These are phyloP conservation scores for Tringa solitaria DNA, from an alignment of 2,113 vertebrate genomes.

Conservation along the genomic window DNA sequence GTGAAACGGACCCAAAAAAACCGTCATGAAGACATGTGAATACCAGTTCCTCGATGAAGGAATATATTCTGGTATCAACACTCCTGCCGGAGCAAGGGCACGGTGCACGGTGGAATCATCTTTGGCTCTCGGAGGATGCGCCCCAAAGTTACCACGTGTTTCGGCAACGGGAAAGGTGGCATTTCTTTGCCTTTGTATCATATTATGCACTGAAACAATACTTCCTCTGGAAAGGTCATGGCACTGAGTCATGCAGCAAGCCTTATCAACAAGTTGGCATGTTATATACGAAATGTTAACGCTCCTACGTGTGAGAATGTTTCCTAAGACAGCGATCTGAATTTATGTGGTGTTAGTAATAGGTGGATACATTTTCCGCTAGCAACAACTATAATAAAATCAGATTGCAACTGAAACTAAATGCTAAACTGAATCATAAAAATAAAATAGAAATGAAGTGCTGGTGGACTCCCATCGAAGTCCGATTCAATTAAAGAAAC, in stretches of 20 bases:
- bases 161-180: background rate
- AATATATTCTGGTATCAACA: background rate
- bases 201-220: background rate
- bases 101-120: background rate
- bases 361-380: conserved; percentile 31
- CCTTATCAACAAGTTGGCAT: conserved; percentile 17
- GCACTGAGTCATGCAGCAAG: background rate
- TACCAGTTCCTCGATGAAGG: background rate
- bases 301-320: background rate
- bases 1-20: background rate
- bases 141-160: background rate
- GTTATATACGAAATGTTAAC: conserved; percentile 24
- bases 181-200: background rate
- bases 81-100: background rate
- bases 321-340: background rate
- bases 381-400: conserved; percentile 33
- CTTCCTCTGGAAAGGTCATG: background rate
- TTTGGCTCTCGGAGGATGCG: background rate
- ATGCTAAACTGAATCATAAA: conserved; percentile 34
- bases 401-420: conserved; percentile 14
- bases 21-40: background rate
- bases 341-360: conserved; percentile 54
- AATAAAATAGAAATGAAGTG: conserved; percentile 38
- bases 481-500: background rate
- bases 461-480: conserved; percentile 19